Evolutionary conservation across 2,113 vertebrate genomes (phyloP), one percentile per base, ranked within the genome.

Genomic region (Oplegnathus fasciatus): DNA sequence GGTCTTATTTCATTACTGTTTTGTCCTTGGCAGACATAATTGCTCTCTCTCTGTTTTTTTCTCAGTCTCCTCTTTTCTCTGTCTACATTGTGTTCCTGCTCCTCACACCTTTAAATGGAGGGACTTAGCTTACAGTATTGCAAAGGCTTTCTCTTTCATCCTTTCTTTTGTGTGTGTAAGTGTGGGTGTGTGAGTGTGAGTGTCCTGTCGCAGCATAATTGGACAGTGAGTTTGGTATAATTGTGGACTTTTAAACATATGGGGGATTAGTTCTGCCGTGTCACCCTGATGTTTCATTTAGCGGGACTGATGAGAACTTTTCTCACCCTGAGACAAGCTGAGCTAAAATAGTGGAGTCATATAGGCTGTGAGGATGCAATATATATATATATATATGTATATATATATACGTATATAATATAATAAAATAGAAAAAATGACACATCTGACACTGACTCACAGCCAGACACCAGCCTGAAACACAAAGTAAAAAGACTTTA

Each of bases 171-270:
- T 69, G 52, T n/a, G 52, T 48, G 54, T 22, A 2, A 22, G 24
- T 48, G 40, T 57, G 61, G 9, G 24, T 52, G 67, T 55, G 48
- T 26, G n/a, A 57, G 54, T 55, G 48, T 30, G 28, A 61, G 54
- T 60, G 70, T 69, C 66, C 76, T 44, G 60, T 32, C 24, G 77
- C 68, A 62, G 85, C 68, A 62, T 86, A 90, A 92, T 92, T 91
- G 90, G 86, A 85, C 78, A 62, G 77, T 80, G 68, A 68, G 79
- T 77, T 82, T 75, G 65, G 75, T 71, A 57, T 91, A 90, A 91
- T 91, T 90, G 86, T 73, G 37, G 84, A 85, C 75, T 87, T 94
- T 85, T 84, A 71, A 82, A 85, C 66, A 68, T 61, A 22, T n/a
- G 69, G 44, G 65, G 75, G 88, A 90, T 86, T 92, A 84, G 72